Base-by-base conservation (phyloP, 2,888 invertebrate species). In the Notodonta dromedarius region DNA sequence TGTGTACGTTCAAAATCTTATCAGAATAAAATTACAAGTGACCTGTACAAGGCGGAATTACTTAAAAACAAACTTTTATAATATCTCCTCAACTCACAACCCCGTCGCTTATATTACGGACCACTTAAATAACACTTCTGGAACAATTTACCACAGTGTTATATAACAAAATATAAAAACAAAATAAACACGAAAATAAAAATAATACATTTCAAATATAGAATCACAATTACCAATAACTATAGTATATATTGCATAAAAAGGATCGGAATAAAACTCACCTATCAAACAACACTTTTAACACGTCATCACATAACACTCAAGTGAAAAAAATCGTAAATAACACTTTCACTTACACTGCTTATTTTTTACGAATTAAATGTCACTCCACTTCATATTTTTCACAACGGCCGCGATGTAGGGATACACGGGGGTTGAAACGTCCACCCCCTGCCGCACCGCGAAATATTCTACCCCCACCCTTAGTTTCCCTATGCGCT, bases 361-460 rank as follows among this genome's bases (percentile, higher is more conserved):
- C 69, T 65, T 73, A 60, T 57, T 70, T 66, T 65, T 61, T 60
- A 60, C 46, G 40, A 51, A 48, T 56, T 50, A 51, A 74, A 53
- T 67, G 72, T 66, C 77, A 76, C 74, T 69, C 73, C 80, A 80
- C 78, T 70, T 69, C 74, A 76, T 76, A 69, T 67, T 67, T 65
- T 66, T 67, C 60, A 62, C 53, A 52, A 42, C 35, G 66, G 69
- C 66, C 65, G 57, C 78, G 76, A 73, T 69, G 71, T 13, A n/a
- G 69, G 63, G 60, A 66, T 48, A 39, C 48, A 48, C 60, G 40
- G 65, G 62, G 60, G 24, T 32, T 62, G 5, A 51, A 70, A 71
- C 80, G 79, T 73, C 74, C 69, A 62, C 55, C 65, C 69, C 58
- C 67, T 56, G 48, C 61, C 59, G 69, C 48, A 14, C 57, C 71